Base-by-base conservation (phyloP, 2,797 vertebrate genomes). In the Taenioides sp. region DNA sequence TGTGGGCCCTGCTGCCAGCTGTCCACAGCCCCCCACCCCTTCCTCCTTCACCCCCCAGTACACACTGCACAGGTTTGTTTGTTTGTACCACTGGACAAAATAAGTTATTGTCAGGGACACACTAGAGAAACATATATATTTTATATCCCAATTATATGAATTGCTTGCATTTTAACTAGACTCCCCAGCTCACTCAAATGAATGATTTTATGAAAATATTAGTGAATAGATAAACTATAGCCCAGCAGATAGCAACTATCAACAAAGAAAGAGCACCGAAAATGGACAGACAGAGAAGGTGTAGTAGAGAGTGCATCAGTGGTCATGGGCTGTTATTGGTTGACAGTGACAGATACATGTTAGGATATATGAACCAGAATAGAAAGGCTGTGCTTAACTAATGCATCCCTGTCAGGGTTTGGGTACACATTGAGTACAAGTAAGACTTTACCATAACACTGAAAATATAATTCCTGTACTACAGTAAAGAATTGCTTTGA, bases 1-100 rank as follows among this genome's bases (percentile, higher is more conserved):
- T 23, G 65, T 23, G 14, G 61, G 73, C 76, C 73, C 78, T 82
- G 85, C 80, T 81, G 73, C 69, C 76, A 65, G 64, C 77, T 67
- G 69, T 65, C 64, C 50, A 71, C 70, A 57, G 69, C 55, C 58
- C 28, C 40, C 65, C 52, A 63, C 34, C 20, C 12, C 11, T 40
- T 23, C 61, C 43, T 18, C 49, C 65, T 17, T 17, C 25, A 80
- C 76, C 84, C 79, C 81, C 78, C 7, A 74, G 70, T 59, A 67
- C 18, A 71, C 27, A n/a, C 18, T 16, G 31, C 25, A 60, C 34
- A 71, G 65, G 76, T 77, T 73, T 72, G 77, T 71, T 83, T 80
- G 82, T n/a, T n/a, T n/a, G n/a, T 75, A 23, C 25, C 23, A 16
- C 4, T 22, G 11, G 22, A 55, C 54, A 57, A 57, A 57, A 23